Evolutionary conservation across 1,140 invertebrate genomes (phyloP), one percentile per base, ranked within the genome.

Genomic region (Oppia nitens): DNA sequence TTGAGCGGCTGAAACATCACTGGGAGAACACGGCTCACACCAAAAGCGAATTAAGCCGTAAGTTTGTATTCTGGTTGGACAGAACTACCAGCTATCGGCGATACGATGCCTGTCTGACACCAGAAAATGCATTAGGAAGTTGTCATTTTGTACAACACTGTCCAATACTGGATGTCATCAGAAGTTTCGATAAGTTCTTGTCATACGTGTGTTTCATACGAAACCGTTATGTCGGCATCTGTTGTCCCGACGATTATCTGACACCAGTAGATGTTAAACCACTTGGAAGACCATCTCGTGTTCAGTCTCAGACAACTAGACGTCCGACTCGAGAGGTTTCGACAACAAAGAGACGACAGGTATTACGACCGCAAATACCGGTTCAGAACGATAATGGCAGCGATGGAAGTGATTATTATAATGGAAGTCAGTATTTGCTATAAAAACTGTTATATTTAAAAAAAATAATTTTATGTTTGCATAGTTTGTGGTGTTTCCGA

Each of bases 101-200:
- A 40, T 17, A 40, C 17, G 6, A 6, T 9, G 32, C 32, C 6
- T 84, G 82, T 60, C 64, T 74, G n/a, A 77, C 78, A 1, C 76
- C 79, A 0, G 71, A 75, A 23, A 78, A 80, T 14, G 73, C 75
- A 47, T 61, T 65, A 11, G 82, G 82, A 0, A 75, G 77, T 60
- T 84, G 82, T 66, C 76, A 78, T 20, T 81, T 81, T 61, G 66
- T 79, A 0, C 72, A 75, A 23, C 77, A 77, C 66, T 84, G 82
- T 62, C 69, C 78, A n/a, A 71, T 78, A 63, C 75, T 79, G 0
- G 74, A 78, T 20, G 74, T 81, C 57, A 73, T 74, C 48, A 68
- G 68, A 1, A 75, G 79, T 63, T 76, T 77, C 53, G 69, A 72
- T 57, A 74, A 74, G 40, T 74, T 80, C 47, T 71, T 82, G 64